Base-by-base conservation (phyloP, 2,113 vertebrate genomes). In the Bombycilla garrulus region DNA sequence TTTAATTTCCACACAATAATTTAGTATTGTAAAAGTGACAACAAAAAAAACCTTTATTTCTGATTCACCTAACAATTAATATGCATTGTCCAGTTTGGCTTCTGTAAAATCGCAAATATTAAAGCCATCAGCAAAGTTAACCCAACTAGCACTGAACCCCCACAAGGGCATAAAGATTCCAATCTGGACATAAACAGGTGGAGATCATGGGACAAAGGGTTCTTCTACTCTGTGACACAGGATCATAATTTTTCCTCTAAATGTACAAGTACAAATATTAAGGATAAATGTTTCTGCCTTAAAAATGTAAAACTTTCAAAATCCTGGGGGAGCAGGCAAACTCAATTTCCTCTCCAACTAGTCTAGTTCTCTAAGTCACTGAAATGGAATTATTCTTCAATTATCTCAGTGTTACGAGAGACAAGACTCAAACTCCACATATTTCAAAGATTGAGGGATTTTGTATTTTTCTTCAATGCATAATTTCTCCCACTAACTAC, bases 401-500 rank as follows among this genome's bases (percentile, higher is more conserved):
- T 92, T 72, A 89, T 80, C 42, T 38, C 33, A 80, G 24, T 31
- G 50, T 74, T 56, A 79, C 87, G 67, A 81, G 48, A 85, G 54
- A 69, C 29, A 12, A 66, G 26, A 91, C 22, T 76, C 25, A 73
- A 90, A 92, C 44, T 86, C 16, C 24, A 42, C 2, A 7, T 71
- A 93, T 90, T 96, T 91, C 48, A 94, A 83, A 92, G 88, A 96
- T 95, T 81, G 51, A 92, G 50, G 60, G 90, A 88, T 77, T 95
- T 79, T 36, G 26, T 50, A 80, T 81, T 89, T 89, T 66, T 86
- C 26, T 88, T 92, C 70, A 92, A 89, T 62, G 80, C 40, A 84
- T 78, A 94, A 94, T 96, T 95, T 97, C 65, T 94, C 35, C 48
- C 51, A 80, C 36, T 91, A 94, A 92, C 94, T 93, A 94, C 71